Base-by-base conservation (phyloP, 35 echinoderm and acorn worm species). In the Heliocidaris erythrogramma region DNA sequence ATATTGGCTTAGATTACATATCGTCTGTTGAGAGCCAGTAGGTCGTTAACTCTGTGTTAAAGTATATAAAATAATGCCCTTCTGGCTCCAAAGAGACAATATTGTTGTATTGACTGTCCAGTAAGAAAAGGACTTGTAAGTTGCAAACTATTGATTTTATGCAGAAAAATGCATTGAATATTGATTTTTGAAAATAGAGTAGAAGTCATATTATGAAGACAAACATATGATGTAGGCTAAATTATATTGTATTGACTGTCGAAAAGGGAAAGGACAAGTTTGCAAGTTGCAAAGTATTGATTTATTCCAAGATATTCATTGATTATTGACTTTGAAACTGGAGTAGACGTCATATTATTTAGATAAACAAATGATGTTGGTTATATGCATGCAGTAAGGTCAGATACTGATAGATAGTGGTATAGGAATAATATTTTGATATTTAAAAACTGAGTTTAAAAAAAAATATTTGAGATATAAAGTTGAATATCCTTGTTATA, bases 81-180 rank as follows among this genome's bases (percentile, higher is more conserved):
- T 42, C 35, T 42, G 35, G 35, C 3, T 42, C 35, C 35, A 42
- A 42, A 42, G 1, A 42, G 35, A 42, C 35, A 42, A 42, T n/a
- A 78, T 7, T n/a, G 17, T 7, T n/a, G 17, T 78, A 78, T 78
- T n/a, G 65, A 78, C 65, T 78, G 65, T 9, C 21, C 7, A n/a
- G 65, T 78, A 7, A 78, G 65, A 24, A 78, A 78, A n/a, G 14
- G 65, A 78, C 21, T 7, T 69, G 61, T 27, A 29, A 24, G 24
- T 78, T 78, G 65, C 65, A 78, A n/a, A 78, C 65, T 78, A 27
- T 78, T 78, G 65, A 78, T 78, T 78, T 78, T 78, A 29, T 78
- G 21, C 65, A 78, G n/a, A 78, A 21, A 78, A 27, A 78, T 78
- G 65, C 27, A 78, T 78, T 78, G 65, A 78, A 78, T 78, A 78